These are phyloP conservation scores for Ametastegia equiseti DNA, from an alignment of 2,888 invertebrate species.

Conservation along the genomic window DNA sequence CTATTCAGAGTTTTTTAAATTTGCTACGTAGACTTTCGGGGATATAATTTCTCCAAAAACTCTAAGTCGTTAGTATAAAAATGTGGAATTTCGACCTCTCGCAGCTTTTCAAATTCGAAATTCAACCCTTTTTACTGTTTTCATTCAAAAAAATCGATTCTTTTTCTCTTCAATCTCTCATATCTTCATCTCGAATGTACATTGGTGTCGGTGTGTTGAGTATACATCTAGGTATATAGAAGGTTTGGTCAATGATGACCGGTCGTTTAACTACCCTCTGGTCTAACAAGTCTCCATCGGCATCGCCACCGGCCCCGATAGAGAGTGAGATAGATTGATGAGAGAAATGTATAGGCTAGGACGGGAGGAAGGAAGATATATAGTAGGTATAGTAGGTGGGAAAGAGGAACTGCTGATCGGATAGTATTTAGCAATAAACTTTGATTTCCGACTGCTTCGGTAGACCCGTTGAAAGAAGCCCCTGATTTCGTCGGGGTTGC, in stretches of 20 bases:
- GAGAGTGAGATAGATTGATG: conserved; percentile 54
- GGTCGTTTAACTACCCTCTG: conserved; percentile 39
- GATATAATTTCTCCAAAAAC: too few species aligned
- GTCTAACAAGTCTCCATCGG: conserved; percentile 27
- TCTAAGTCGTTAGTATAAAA: too few species aligned
- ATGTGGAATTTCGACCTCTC: too few species aligned
- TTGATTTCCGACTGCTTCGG: conserved; percentile 69
- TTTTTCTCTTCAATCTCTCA: too few species aligned
- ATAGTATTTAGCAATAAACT: conserved; percentile 76
- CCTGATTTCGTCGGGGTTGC: conserved; percentile 74
- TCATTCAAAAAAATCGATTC: too few species aligned
- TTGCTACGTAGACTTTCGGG: too few species aligned
- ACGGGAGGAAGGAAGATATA: too few species aligned
- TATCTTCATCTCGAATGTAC: too few species aligned
- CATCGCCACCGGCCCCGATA: conserved; percentile 54
- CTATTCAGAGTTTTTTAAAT: too few species aligned
- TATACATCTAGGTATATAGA: background rate
- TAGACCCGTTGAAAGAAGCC: conserved; percentile 72
- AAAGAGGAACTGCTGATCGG: conserved; percentile 72
- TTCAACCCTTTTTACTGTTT: too few species aligned
- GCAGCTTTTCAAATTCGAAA: too few species aligned
- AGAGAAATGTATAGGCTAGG: conserved; percentile 44
- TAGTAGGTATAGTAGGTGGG: too few species aligned
- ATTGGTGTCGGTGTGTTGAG: background rate
- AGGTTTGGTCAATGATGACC: conserved; percentile 22